These are phyloP conservation scores for Dioctria rufipes DNA, from an alignment of 2,888 invertebrate genomes.

Conservation along the genomic window DNA sequence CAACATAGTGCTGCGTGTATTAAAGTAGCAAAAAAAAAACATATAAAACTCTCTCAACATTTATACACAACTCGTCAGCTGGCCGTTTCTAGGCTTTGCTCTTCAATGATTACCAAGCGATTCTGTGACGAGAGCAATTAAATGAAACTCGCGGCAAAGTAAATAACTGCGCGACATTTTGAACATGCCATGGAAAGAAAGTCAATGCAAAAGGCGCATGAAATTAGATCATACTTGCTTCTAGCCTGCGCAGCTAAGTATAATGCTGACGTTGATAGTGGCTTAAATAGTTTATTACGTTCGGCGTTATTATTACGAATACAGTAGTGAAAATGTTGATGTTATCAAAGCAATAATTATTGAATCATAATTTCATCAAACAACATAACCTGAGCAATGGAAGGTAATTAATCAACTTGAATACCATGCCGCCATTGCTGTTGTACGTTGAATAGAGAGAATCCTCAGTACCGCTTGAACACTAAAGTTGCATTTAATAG, in stretches of 20 bases:
- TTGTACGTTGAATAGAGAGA: too few species aligned
- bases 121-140: conserved; percentile 21
- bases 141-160: conserved; percentile 16
- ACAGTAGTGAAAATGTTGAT: conserved; percentile 13
- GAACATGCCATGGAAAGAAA: conserved; percentile 25
- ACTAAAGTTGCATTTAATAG: too few species aligned
- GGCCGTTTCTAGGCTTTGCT: not conserved
- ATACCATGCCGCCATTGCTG: not conserved
- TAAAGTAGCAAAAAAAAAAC: not conserved
- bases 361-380: conserved; percentile 42
- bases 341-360: conserved; percentile 27
- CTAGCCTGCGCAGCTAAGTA: not conserved
- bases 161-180: conserved; percentile 32
- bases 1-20: not conserved
- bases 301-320: not conserved
- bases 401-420: conserved; percentile 30
- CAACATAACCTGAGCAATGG: conserved; percentile 14
- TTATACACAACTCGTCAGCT: not conserved
- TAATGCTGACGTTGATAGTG: not conserved
- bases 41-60: not conserved
- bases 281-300: conserved; percentile 10
- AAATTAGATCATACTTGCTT: conserved; percentile 27
- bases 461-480: too few species aligned
- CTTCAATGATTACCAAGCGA: conserved; percentile 6
- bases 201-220: not conserved